Evolutionary conservation across 2,113 vertebrate genomes (phyloP), one percentile per base, ranked within the genome.

Genomic region (Machaerirhynchus nigripectus): DNA sequence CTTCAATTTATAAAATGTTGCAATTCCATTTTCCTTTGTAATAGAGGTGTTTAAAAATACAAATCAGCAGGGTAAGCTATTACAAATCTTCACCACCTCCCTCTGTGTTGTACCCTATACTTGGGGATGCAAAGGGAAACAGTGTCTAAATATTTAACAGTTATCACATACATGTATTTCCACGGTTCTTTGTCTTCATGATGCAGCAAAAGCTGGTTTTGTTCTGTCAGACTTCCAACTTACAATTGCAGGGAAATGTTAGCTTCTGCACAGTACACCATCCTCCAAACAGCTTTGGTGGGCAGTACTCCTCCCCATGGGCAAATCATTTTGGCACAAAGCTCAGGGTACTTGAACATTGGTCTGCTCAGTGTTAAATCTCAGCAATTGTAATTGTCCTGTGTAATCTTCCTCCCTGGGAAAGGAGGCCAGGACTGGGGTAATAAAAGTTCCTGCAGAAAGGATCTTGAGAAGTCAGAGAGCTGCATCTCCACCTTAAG

Each of bases 281-380:
- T 50, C 23, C 17, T 77, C 42, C 50, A 64, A 15, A 30, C 13
- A 69, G 8, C 24, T 93, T 76, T 81, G 17, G 26, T 59, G 35
- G 7, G 5, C 22, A 50, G 2, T 39, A 23, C 6, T 59, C 23
- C 55, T 70, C 30, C 35, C 6, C 39, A 50, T 0, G 1, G 24
- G 23, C 13, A 77, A 89, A 69, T 49, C 0, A n/a, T 55, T 71
- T 63, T 50, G 46, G 8, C 42, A 53, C 27, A 65, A 82, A 67
- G 3, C 12, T 79, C 56, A 42, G 6, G 8, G 35, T 28, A 40
- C 5, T 39, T 75, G 27, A 78, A 13, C 10, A 20, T 31, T 64
- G 8, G 23, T 78, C 23, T 87, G 11, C 13, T 64, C 33, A 35
- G 23, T n/a, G 9, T 79, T 40, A 76, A 81, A 81, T 40, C 15